A percentile compares a stretch with the other conserved stretches of the same genome.
Conservation (phyloP, 2,888 invertebrate species). For the Congeria kusceri region DNA sequence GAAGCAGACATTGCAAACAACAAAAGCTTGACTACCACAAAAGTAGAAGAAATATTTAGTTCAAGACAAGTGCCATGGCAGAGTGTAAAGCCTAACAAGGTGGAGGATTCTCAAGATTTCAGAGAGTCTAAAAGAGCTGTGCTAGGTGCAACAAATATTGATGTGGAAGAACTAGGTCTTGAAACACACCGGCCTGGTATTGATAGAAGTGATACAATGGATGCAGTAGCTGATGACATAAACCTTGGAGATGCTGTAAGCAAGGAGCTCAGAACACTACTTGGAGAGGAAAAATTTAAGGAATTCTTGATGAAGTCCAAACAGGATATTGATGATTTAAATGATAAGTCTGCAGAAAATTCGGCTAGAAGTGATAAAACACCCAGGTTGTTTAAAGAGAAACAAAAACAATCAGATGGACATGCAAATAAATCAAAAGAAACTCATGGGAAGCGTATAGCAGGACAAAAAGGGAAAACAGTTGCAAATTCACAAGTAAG, state of each 20-base stretch:
- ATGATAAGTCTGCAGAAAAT: slow-evolving; percentile 42
- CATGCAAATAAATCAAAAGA: slow-evolving; percentile 3
- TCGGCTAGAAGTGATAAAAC: slow-evolving; percentile 54
- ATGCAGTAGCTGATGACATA: slow-evolving; percentile 47
- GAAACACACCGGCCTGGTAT: slow-evolving; percentile 77
- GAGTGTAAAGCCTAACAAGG: slow-evolving; percentile 1
- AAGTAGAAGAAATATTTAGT: slow-evolving; percentile 59
- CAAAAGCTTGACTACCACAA: slow-evolving; percentile 35
- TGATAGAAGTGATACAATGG: slow-evolving; percentile 37
- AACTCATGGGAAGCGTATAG: neutral
- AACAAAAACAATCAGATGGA: slow-evolving; percentile 7
- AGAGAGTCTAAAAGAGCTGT: slow-evolving; percentile 12
- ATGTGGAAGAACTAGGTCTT: slow-evolving; percentile 71
- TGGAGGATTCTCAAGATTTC: slow-evolving; percentile 63
- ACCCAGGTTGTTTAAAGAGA: slow-evolving; percentile 44
- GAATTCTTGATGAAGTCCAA: slow-evolving; percentile 72
- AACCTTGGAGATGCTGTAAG: slow-evolving; percentile 62
- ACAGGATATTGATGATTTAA: slow-evolving; percentile 70
- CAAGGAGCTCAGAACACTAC: slow-evolving; percentile 61
- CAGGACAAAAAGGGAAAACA: neutral
- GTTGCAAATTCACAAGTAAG: neutral
- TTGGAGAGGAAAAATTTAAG: slow-evolving; percentile 73
- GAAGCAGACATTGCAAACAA: no score
- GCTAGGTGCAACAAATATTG: slow-evolving; percentile 49
- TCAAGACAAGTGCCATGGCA: slow-evolving; percentile 49